Percentiles rank a stretch among this genome's conserved stretches.
These are phyloP conservation scores for Bothrops alternatus DNA, from an alignment of 2,797 vertebrate genomes.

Conservation along the genomic window DNA sequence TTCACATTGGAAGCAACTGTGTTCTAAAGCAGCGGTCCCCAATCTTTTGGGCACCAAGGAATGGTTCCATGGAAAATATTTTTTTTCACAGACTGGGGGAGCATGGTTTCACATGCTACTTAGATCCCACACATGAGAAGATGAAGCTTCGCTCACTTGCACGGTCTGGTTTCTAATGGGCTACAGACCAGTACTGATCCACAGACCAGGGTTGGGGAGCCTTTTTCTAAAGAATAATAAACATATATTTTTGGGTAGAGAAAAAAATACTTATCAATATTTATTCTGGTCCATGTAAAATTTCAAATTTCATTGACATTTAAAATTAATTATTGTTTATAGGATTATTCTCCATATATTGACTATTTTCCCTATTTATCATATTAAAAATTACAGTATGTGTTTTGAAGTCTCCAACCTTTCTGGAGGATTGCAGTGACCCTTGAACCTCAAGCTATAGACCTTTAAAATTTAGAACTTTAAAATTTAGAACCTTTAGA, in stretches of 20 bases:
- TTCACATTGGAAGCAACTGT: background rate
- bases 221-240: background rate
- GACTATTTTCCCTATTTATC: background rate
- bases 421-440: background rate
- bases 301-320: background rate
- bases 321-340: background rate
- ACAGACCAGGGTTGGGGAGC: background rate
- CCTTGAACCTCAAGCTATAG: background rate
- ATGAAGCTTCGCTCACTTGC: too few species aligned
- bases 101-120: background rate
- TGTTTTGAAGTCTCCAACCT: background rate
- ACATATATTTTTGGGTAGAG: background rate
- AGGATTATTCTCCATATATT: background rate
- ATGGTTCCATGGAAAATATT: background rate
- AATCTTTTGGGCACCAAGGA: background rate
- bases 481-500: too few species aligned
- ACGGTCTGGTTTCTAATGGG: background rate
- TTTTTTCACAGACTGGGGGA: background rate
- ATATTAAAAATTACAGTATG: background rate
- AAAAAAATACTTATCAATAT: background rate
- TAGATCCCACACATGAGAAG: background rate
- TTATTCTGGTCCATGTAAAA: background rate
- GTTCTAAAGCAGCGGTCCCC: background rate
- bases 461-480: background rate
- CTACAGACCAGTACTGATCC: background rate